Conservation (phyloP, 2,888 invertebrate species). For the Trisateles emortualis region DNA sequence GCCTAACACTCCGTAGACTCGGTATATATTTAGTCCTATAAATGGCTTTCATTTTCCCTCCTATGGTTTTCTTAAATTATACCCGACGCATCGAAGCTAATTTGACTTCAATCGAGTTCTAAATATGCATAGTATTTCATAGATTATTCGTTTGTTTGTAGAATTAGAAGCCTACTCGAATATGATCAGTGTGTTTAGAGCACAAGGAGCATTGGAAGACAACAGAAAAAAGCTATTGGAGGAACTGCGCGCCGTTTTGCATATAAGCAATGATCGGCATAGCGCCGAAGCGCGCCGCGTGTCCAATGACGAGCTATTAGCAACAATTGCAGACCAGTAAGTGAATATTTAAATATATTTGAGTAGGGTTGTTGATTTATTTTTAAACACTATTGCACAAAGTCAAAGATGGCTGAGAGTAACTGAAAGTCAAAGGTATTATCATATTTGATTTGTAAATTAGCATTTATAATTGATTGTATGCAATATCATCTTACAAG, state of each 20-base stretch:
- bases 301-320: conserved; percentile 95
- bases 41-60: conserved; percentile 86
- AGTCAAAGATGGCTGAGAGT: conserved; percentile 80
- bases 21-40: conserved; percentile 88
- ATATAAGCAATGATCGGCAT: conserved; percentile 96
- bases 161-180: conserved; percentile 97
- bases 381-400: conserved; percentile 71
- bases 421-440: conserved; percentile 54
- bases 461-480: conserved; percentile 33
- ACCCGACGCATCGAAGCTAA: conserved; percentile 56
- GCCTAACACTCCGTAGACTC: conserved; percentile 94
- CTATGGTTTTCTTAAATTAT: conserved; percentile 76
- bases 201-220: conserved; percentile 95
- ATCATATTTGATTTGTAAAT: conserved; percentile 37
- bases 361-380: conserved; percentile 67
- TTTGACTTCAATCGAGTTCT: conserved; percentile 45
- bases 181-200: conserved; percentile 95
- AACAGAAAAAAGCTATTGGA: conserved; percentile 94
- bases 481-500: conserved; percentile 43
- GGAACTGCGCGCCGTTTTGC: conserved; percentile 93
- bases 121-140: conserved; percentile 44
- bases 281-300: conserved; percentile 96
- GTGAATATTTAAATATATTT: conserved; percentile 67
- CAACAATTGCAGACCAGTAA: conserved; percentile 96
- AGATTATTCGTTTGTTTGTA: conserved; percentile 79